Percentiles rank a stretch among this genome's conserved stretches.
Conservation (phyloP, 2,797 vertebrate species). For the Rhinella marina region DNA sequence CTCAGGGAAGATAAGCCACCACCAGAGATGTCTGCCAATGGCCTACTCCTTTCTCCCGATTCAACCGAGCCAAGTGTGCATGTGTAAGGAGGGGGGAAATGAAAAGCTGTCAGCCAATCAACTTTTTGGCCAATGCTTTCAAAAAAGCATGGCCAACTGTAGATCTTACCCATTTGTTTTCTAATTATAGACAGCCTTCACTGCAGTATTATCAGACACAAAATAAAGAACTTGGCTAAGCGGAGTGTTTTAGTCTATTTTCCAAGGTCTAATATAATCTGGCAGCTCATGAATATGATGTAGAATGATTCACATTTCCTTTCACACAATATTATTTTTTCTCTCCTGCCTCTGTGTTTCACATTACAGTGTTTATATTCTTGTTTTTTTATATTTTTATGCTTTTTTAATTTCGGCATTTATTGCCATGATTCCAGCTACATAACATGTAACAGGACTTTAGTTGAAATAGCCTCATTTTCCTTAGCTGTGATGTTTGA, state of each 20-base stretch:
- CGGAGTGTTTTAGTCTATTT: not conserved
- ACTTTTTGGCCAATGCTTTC: too few relatives aligned
- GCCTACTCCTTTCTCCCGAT: too few relatives aligned
- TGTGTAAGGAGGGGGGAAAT: too few relatives aligned
- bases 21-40: too few relatives aligned
- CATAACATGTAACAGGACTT: not conserved
- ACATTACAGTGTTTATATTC: slow-evolving; percentile 25
- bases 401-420: not conserved
- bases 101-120: too few relatives aligned
- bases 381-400: slow-evolving; percentile 18
- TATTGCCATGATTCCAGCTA: slow-evolving; percentile 5
- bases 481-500: slow-evolving; percentile 8
- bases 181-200: not conserved
- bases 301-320: slow-evolving; percentile 38
- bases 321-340: slow-evolving; percentile 37
- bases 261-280: slow-evolving; percentile 34
- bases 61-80: too few relatives aligned
- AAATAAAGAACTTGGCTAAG: slow-evolving; percentile 31
- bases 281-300: slow-evolving; percentile 29
- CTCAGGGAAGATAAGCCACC: too few relatives aligned
- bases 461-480: not conserved
- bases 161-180: not conserved
- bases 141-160: not conserved
- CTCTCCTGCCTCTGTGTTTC: slow-evolving; percentile 8
- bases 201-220: slow-evolving; percentile 22